A percentile compares a stretch with the other conserved stretches of the same genome.
These are phyloP conservation scores for Propithecus perrieri DNA, from an alignment of 2,797 vertebrate genomes.

Conservation along the genomic window DNA sequence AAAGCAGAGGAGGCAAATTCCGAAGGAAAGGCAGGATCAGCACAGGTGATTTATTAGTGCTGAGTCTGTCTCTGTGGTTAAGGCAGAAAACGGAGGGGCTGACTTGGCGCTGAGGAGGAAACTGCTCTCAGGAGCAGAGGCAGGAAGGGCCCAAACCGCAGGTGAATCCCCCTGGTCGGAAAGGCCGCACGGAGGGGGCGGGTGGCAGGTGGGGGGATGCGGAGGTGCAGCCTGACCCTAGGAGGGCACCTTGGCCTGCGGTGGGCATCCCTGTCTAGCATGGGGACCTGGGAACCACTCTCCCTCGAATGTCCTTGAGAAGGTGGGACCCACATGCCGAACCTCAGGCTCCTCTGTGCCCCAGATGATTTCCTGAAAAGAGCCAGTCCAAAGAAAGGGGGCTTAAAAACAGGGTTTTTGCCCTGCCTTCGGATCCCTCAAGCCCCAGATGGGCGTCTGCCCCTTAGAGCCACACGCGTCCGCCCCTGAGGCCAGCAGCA, in stretches of 20 bases:
- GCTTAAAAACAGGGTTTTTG: neutral
- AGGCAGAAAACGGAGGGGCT: conserved; percentile 26
- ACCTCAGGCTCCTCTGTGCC: neutral
- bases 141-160: conserved; percentile 50
- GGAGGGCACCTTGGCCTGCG: neutral
- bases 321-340: neutral
- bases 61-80: neutral
- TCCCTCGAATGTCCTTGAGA: too few species aligned
- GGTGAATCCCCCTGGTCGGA: neutral
- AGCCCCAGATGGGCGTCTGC: neutral
- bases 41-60: neutral
- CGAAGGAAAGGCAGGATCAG: neutral
- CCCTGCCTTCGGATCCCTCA: neutral
- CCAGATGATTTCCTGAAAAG: neutral
- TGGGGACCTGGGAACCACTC: neutral
- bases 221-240: neutral
- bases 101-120: neutral
- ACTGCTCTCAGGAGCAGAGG: neutral
- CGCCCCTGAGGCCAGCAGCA: neutral
- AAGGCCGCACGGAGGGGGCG: neutral
- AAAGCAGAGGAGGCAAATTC: neutral
- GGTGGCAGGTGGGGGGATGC: neutral
- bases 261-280: neutral
- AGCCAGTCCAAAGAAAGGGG: neutral
- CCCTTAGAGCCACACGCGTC: accelerated